These are phyloP conservation scores for Steatocranus sp. DNA, from an alignment of 2,797 vertebrate species.

Conservation along the genomic window DNA sequence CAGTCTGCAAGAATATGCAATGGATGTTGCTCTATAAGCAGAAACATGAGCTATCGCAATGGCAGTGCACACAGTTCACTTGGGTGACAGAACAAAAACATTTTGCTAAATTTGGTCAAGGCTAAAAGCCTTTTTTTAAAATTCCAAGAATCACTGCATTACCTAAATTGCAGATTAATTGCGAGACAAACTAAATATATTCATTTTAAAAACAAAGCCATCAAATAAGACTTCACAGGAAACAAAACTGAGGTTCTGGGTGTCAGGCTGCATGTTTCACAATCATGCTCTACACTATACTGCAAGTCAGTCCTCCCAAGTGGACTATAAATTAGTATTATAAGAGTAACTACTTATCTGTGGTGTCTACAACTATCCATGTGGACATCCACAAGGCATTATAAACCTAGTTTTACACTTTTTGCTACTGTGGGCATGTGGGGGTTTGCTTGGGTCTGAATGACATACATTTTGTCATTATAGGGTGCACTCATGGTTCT, in stretches of 20 bases:
- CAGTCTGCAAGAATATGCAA: background rate
- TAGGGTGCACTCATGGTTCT: background rate
- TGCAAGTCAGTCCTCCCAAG: background rate
- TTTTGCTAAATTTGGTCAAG: background rate
- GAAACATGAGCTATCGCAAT: fast-evolving
- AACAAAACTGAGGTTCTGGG: background rate
- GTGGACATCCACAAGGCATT: background rate
- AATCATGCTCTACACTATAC: background rate
- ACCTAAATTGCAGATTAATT: background rate
- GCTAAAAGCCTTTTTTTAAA: background rate
- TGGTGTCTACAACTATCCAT: background rate
- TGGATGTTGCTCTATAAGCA: background rate
- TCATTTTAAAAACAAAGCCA: background rate
- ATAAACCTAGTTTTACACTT: background rate
- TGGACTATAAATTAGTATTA: background rate
- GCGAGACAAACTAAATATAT: background rate
- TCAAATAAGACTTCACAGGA: background rate
- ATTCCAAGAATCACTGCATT: background rate
- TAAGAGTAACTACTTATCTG: background rate
- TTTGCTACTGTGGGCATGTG: background rate
- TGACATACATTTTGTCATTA: background rate
- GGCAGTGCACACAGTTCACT: background rate
- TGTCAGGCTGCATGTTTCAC: background rate
- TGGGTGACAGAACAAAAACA: background rate
- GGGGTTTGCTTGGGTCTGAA: background rate